These are phyloP conservation scores for Orthosia gracilis DNA, from an alignment of 2,888 invertebrate species.

Conservation along the genomic window DNA sequence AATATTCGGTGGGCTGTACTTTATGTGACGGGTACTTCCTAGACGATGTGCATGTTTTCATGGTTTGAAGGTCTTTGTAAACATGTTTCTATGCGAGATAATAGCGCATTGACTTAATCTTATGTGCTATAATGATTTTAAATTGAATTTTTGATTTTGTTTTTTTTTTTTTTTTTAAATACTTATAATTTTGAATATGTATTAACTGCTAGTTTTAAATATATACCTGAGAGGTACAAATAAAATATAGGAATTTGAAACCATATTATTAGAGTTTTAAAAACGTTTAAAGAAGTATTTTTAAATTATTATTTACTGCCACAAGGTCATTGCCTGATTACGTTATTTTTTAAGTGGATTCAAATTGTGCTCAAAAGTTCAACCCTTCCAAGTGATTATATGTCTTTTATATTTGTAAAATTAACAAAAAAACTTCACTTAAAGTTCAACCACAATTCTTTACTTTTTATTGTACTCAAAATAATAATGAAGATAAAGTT, in stretches of 20 bases:
- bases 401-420: neutral
- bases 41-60: conserved; percentile 33
- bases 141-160: neutral
- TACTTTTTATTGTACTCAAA: no score
- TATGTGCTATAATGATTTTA: neutral
- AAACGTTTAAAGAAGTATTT: no score
- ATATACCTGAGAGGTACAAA: no score
- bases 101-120: neutral
- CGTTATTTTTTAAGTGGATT: neutral
- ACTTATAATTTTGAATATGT: no score
- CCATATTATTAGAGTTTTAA: no score
- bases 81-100: neutral
- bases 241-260: no score
- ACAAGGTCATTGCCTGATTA: no score
- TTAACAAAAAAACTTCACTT: neutral
- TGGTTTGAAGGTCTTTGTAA: conserved; percentile 22
- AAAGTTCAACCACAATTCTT: no score
- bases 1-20: conserved; percentile 46
- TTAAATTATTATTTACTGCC: no score
- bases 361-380: neutral
- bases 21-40: conserved; percentile 51
- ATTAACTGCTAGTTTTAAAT: no score
- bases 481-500: no score
- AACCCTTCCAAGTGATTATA: neutral
- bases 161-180: no score